Conservation (phyloP, 2,113 vertebrate genomes). For the Rafetus swinhoei region DNA sequence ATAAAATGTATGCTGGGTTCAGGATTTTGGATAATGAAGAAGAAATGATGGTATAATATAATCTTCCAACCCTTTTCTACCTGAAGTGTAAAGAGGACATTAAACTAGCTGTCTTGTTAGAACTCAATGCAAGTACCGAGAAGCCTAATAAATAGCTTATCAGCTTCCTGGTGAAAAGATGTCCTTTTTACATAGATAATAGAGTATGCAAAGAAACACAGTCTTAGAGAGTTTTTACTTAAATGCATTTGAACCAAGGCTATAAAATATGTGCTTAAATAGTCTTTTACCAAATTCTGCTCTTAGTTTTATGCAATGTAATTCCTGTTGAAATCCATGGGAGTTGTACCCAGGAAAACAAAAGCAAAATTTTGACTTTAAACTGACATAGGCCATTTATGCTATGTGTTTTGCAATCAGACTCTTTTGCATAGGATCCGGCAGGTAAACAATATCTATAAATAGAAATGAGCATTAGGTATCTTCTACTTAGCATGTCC, state of each 20-base stretch:
- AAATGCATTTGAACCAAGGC: background rate
- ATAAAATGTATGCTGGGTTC: background rate
- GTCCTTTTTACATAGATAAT: background rate
- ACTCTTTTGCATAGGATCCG: background rate
- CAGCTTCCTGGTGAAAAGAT: background rate
- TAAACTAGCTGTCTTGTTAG: background rate
- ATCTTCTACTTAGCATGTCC: background rate
- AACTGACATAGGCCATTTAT: background rate
- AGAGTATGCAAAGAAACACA: background rate
- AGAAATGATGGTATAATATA: background rate
- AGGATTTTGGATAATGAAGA: background rate
- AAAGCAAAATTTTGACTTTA: constrained; percentile 7
- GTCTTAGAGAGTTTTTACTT: constrained; percentile 13
- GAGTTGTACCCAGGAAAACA: background rate
- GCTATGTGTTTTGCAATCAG: constrained; percentile 14
- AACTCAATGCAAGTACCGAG: background rate
- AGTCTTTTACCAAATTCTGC: background rate
- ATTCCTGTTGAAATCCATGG: background rate
- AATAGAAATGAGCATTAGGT: constrained; percentile 25
- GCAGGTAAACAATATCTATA: background rate
- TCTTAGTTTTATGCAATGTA: accelerated
- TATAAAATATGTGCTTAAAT: background rate
- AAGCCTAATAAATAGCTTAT: background rate
- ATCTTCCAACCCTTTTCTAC: background rate
- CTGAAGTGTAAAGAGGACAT: background rate